Base-by-base conservation (phyloP, 2,888 invertebrate species). In the Cantharis lateralis region DNA sequence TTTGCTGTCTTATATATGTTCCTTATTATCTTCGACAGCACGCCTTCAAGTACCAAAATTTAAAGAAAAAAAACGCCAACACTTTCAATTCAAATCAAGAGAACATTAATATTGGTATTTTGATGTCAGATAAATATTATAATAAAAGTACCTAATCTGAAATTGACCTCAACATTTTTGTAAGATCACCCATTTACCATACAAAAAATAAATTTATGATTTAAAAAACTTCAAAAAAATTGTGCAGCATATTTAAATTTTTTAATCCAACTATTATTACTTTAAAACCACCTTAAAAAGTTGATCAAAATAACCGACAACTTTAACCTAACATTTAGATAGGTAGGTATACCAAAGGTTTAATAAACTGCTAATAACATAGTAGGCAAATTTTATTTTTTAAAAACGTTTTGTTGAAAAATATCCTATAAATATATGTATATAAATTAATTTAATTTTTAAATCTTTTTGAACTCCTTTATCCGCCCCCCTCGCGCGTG, bases 1-100 rank as follows among this genome's bases (percentile, higher is more conserved):
- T 77, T 74, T 77, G 73, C 73, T 73, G 76, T 76, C 71, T 76
- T 76, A 70, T 76, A 69, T 72, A 70, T 76, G 76, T 73, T 76
- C 70, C 69, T 63, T 72, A 72, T 72, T 76, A 72, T 72, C 72
- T 71, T 76, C 62, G 76, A 62, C 71, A 75, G 71, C 75, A 75
- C 75, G 68, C 75, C 75, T 70, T 75, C 24, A 26, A 71, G 71
- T 66, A 70, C 75, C 66, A 70, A 74, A 75, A 74, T 63, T 74
- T 64, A 66, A 70, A 70, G 66, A 32, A 74, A 75, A 24, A 71
- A 48, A 48, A 70, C 66, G 62, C 75, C 48, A 71, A 68, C 71
- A 69, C 70, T 20, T 75, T 75, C 64, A 28, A 66, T 16, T 48
- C 70, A 16, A 70, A 70, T 48, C 32, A 48, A 48, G 64, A 66